A percentile compares a stretch with the other conserved stretches of the same genome.
Evolutionary conservation across 2,113 vertebrate species (phyloP).

Genomic region (Proteles cristata): DNA sequence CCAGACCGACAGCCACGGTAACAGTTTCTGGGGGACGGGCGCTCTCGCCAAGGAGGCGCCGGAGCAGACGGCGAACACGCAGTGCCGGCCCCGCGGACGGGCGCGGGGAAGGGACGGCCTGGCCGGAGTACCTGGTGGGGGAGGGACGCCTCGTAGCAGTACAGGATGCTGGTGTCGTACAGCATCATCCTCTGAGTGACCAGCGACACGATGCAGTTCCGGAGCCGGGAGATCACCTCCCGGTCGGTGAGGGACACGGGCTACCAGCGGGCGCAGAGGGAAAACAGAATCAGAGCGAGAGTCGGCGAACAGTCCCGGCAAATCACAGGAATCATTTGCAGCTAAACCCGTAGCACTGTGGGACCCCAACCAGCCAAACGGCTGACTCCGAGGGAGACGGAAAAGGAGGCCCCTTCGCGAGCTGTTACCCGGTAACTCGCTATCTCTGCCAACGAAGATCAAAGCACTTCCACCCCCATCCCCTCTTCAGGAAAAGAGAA

Average conservation of each 20-base stretch:
- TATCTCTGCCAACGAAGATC: background rate
- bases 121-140: slow-evolving; percentile 91
- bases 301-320: background rate
- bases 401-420: too few species aligned
- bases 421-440: background rate
- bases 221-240: slow-evolving; percentile 96
- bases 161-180: slow-evolving; percentile 97
- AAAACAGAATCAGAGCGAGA: background rate
- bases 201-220: slow-evolving; percentile 95
- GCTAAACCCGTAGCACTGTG: fast-evolving
- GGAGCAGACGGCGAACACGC: fast-evolving
- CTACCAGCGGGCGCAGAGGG: slow-evolving; percentile 78
- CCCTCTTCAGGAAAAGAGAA: background rate
- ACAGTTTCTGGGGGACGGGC: fast-evolving
- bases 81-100: background rate
- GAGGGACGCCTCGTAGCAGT: slow-evolving; percentile 96
- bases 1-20: fast-evolving
- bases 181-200: slow-evolving; percentile 92
- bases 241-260: slow-evolving; percentile 92
- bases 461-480: too few species aligned
- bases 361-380: background rate
- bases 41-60: background rate
- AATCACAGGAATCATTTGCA: background rate
- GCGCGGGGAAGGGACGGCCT: background rate
- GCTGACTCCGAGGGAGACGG: background rate